Evolutionary conservation across 2,113 vertebrate genomes (phyloP).

Genomic region (Colistium nudipinnis): DNA sequence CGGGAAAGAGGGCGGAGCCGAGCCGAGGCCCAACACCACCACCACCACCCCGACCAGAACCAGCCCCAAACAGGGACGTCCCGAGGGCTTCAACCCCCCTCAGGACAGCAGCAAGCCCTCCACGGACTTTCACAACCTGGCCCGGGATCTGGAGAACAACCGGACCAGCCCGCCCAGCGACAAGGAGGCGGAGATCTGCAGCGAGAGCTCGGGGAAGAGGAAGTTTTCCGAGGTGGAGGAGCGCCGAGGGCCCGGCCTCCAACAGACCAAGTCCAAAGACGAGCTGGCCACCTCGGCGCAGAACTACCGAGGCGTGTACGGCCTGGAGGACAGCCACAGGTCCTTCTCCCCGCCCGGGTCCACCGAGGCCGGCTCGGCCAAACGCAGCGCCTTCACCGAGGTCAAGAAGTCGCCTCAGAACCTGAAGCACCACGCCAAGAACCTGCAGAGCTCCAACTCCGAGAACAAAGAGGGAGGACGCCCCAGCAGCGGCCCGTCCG

Average conservation of each 20-base stretch:
- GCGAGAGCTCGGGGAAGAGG: slow-evolving; percentile 85
- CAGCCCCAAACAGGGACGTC: slow-evolving; percentile 80
- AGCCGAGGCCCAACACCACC: slow-evolving; percentile 62
- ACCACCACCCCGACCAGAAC: slow-evolving; percentile 64
- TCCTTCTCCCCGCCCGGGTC: slow-evolving; percentile 84
- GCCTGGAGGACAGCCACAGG: slow-evolving; percentile 87
- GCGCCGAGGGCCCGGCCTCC: slow-evolving; percentile 49
- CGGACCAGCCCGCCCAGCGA: slow-evolving; percentile 79
- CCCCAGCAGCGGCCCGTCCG: slow-evolving; percentile 62
- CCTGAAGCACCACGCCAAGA: slow-evolving; percentile 80
- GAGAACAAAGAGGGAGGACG: slow-evolving; percentile 82
- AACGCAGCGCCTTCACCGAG: slow-evolving; percentile 95
- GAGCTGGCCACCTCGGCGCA: slow-evolving; percentile 90
- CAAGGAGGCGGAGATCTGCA: slow-evolving; percentile 83
- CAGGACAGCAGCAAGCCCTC: slow-evolving; percentile 86
- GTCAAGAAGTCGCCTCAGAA: slow-evolving; percentile 88
- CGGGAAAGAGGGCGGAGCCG: slow-evolving; percentile 67
- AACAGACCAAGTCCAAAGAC: slow-evolving; percentile 84
- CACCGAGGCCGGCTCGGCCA: slow-evolving; percentile 82
- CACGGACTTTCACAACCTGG: slow-evolving; percentile 96
- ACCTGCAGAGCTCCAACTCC: slow-evolving; percentile 72
- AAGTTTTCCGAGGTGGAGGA: slow-evolving; percentile 82
- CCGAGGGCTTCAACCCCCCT: slow-evolving; percentile 72
- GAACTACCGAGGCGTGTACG: slow-evolving; percentile 89
- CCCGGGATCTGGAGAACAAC: slow-evolving; percentile 91